Conservation (phyloP, 2,797 vertebrate species). For the Prionace glauca region DNA sequence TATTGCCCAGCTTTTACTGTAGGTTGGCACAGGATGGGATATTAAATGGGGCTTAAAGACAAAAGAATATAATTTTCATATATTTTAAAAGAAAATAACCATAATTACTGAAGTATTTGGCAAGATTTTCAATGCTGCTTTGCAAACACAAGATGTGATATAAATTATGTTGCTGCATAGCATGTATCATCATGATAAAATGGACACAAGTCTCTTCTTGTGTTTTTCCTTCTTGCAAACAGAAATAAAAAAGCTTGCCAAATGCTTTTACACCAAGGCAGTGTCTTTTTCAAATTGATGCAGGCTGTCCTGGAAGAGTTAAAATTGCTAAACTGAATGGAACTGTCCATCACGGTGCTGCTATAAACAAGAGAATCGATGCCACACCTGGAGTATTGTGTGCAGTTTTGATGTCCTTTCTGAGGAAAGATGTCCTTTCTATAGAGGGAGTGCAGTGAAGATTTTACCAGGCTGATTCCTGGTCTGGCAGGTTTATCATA, state of each 20-base stretch:
- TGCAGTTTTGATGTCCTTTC: too few relatives aligned
- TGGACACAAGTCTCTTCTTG: not conserved
- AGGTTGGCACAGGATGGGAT: not conserved
- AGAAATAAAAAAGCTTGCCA: not conserved
- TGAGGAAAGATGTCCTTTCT: too few relatives aligned
- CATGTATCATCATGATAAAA: not conserved
- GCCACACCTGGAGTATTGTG: too few relatives aligned
- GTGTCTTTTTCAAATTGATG: not conserved
- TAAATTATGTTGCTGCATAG: not conserved
- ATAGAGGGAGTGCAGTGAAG: too few relatives aligned
- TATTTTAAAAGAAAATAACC: not conserved
- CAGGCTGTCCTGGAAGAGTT: not conserved
- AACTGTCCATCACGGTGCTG: not conserved
- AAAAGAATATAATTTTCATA: not conserved
- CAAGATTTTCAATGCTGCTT: not conserved
- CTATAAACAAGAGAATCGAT: not conserved
- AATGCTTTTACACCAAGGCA: not conserved
- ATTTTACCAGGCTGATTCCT: too few relatives aligned
- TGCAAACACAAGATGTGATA: not conserved
- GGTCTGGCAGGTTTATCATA: too few relatives aligned
- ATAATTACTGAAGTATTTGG: not conserved
- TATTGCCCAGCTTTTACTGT: not conserved
- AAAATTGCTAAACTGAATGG: not conserved
- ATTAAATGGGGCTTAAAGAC: not conserved
- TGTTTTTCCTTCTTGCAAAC: not conserved